Evolutionary conservation across 2,113 vertebrate genomes (phyloP), one percentile per base, ranked within the genome.

Genomic region (Donacobius atricapilla): DNA sequence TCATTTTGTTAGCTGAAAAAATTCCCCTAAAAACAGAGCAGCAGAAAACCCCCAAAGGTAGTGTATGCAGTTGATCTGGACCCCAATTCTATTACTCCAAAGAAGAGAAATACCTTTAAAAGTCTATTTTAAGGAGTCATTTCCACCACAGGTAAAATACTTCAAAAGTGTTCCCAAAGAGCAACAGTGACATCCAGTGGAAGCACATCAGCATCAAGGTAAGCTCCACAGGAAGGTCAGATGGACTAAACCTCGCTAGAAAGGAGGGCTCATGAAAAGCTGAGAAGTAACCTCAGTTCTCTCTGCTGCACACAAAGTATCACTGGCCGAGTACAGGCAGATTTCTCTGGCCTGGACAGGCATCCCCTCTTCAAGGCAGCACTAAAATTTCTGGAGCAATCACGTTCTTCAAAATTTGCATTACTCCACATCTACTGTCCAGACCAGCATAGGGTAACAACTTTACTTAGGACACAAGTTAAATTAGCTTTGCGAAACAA

Each of bases 151-250:
- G 94, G 94, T 95, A 72, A 89, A 83, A 12, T 31, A 75, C 39
- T 93, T 90, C 9, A 22, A 58, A 58, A 17, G 44, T 24, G 17
- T 31, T 95, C 93, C 45, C 11, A 27, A 58, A 97, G 94, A 95
- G 63, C 75, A 93, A 96, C 92, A 97, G 96, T 63, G 81, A 95
- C 96, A 97, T 93, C 97, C 97, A 96, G 96, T 64, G 90, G 94
- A 96, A 53, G 81, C 40, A 60, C 10, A 15, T 13, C 30, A 63
- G 71, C 61, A 75, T 45, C 80, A 70, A 94, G 75, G 87, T 93
- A 72, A 88, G 35, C 27, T 78, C 63, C 35, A n/a, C 60, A 40
- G n/a, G 63, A 57, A 86, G 68, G 50, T 58, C 39, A 24, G 45
- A 28, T 31, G 40, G 45, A 83, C 12, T 16, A 73, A 25, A 58